Percentiles rank a stretch among this genome's conserved stretches.
Conservation (phyloP, 1,140 invertebrate species). For the Onthophagus taurus region DNA sequence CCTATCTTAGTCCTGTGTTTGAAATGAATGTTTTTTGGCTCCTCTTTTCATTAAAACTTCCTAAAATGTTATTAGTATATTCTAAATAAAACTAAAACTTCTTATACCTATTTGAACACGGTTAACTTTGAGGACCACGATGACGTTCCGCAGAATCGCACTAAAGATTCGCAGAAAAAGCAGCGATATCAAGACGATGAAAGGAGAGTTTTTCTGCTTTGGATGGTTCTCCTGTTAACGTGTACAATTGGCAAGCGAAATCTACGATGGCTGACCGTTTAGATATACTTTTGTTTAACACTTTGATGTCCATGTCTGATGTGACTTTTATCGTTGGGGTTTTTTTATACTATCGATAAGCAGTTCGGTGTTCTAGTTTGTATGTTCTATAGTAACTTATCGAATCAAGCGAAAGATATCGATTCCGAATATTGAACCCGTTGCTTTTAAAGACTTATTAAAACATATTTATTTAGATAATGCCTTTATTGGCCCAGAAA, state of each 20-base stretch:
- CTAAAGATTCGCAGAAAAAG: conserved; percentile 2
- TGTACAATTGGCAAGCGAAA: conserved; percentile 57
- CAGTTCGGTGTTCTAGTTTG: conserved; percentile 76
- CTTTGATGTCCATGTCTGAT: conserved; percentile 70
- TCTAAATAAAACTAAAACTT: too few relatives aligned
- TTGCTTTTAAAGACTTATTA: conserved; percentile 60
- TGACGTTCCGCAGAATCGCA: background rate
- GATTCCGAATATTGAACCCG: conserved; percentile 77
- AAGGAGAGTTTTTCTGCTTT: background rate
- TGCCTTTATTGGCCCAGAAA: conserved; percentile 76
- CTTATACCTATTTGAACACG: too few relatives aligned
- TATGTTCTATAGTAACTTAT: conserved; percentile 75
- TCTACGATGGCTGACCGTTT: conserved; percentile 67
- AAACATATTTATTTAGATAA: conserved; percentile 77
- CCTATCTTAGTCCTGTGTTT: too few relatives aligned
- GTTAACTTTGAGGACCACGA: background rate
- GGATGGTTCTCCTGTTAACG: background rate
- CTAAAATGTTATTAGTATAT: too few relatives aligned
- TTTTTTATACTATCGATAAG: conserved; percentile 72
- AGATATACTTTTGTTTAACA: conserved; percentile 71
- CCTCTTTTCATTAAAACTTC: too few relatives aligned
- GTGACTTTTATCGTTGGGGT: conserved; percentile 71
- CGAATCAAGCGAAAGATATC: conserved; percentile 59
- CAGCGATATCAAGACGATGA: background rate
- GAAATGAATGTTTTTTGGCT: too few relatives aligned